Base-by-base conservation (phyloP, 2,888 invertebrate genomes). In the Chrysolina americana region DNA sequence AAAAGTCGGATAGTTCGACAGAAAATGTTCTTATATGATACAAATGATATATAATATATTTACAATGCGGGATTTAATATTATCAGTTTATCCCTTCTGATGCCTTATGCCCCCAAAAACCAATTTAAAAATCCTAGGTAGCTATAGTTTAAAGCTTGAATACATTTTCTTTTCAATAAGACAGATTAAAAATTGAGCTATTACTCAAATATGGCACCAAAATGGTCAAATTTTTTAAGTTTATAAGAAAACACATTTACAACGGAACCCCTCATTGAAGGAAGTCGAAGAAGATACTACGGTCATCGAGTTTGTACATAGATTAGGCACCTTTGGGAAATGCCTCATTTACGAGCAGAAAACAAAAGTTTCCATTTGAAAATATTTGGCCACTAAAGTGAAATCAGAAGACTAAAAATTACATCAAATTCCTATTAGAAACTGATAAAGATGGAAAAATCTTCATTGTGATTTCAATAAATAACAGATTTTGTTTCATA, bases 161-260 rank as follows among this genome's bases (percentile, higher is more conserved):
- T 86, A 86, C 84, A 80, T 81, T 81, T 84, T 82, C 83, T 82
- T 82, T 82, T 86, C 78, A 81, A 80, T 81, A 82, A 83, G 84
- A 85, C 83, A 82, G 84, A 85, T 86, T 87, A 86, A 87, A 88
- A 88, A 88, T 88, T 88, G 88, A 88, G 88, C 88, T 87, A 83
- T 87, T 87, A 87, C 87, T 86, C 88, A 87, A 87, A 86, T 87
- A 87, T 87, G 87, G 88, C 88, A 88, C 87, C 87, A 84, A 86
- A 87, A 85, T 88, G 88, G 88, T 88, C 88, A 86, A 85, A 84
- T 86, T 85, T 84, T 83, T 85, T 82, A 79, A 83, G 82, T 81
- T 82, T 83, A 80, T 77, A 68, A 68, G 79, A 75, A 79, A 86
- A 86, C 87, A 86, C 87, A 87, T 81, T 81, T 76, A 53, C 68